Conservation (phyloP, 1,140 invertebrate species). For the Eriocheir sinensis region DNA sequence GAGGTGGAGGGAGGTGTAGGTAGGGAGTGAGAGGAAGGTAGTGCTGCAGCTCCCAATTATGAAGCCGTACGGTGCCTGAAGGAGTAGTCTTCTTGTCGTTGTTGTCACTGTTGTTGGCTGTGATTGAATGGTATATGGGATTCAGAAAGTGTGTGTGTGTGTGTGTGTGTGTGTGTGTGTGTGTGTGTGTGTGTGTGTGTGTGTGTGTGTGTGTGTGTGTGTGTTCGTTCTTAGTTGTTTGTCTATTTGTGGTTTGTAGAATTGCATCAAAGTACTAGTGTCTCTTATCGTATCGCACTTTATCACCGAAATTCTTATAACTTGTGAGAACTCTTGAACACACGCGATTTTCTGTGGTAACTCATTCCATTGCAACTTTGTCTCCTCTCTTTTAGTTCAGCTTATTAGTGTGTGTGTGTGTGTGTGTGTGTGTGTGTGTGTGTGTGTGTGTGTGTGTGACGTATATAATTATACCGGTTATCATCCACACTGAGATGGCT, state of each 20-base stretch:
- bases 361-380: no score
- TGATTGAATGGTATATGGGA: not conserved
- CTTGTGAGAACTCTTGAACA: no score
- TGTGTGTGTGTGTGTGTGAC: not conserved
- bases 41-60: not conserved
- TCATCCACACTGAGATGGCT: not conserved
- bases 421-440: constrained; percentile 19
- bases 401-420: not conserved
- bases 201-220: constrained; percentile 18
- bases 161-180: not conserved
- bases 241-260: no score
- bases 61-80: not conserved
- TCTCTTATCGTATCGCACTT: no score
- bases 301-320: no score
- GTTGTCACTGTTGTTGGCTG: not conserved
- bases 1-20: no score
- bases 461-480: constrained; percentile 31
- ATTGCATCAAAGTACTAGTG: no score
- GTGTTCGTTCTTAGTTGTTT: not conserved
- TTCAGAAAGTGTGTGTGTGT: not conserved
- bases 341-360: no score
- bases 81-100: not conserved
- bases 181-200: not conserved
- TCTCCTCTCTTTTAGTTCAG: no score
- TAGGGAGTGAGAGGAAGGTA: not conserved